Percentiles rank a stretch among this genome's conserved stretches.
These are phyloP conservation scores for Uria lomvia DNA, from an alignment of 2,113 vertebrate genomes.

Conservation along the genomic window DNA sequence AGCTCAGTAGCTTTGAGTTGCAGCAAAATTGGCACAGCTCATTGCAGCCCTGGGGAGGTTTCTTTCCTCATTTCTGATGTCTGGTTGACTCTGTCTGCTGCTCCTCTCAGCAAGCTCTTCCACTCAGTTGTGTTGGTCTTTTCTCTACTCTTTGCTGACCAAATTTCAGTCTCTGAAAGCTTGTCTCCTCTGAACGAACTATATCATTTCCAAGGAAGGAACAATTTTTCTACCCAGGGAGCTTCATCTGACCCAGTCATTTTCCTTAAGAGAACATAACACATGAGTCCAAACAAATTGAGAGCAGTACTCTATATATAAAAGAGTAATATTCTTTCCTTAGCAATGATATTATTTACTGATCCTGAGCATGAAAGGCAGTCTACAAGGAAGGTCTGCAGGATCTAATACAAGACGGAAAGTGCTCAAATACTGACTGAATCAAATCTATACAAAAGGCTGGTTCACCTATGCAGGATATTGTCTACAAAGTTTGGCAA, in stretches of 20 bases:
- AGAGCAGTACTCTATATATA: background rate
- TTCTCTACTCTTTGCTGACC: background rate
- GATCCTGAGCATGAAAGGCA: background rate
- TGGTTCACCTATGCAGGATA: background rate
- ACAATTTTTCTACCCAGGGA: background rate
- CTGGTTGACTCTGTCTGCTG: background rate
- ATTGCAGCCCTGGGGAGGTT: background rate
- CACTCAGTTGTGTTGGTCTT: background rate
- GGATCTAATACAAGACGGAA: background rate
- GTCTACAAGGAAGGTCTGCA: background rate
- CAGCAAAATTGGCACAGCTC: background rate
- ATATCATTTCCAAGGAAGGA: background rate
- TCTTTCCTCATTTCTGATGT: background rate
- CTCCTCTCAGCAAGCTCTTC: background rate
- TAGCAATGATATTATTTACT: background rate
- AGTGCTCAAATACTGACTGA: background rate
- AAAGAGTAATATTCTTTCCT: background rate
- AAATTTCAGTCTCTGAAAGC: background rate
- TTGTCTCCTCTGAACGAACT: background rate
- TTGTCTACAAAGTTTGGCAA: background rate
- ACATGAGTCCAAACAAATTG: background rate
- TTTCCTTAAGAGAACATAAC: background rate
- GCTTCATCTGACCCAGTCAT: background rate
- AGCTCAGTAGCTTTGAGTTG: constrained; percentile 15
- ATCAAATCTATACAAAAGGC: background rate